Evolutionary conservation across 35 echinoderm and acorn worm species (phyloP).

Genomic region (Apostichopus parvimensis): DNA sequence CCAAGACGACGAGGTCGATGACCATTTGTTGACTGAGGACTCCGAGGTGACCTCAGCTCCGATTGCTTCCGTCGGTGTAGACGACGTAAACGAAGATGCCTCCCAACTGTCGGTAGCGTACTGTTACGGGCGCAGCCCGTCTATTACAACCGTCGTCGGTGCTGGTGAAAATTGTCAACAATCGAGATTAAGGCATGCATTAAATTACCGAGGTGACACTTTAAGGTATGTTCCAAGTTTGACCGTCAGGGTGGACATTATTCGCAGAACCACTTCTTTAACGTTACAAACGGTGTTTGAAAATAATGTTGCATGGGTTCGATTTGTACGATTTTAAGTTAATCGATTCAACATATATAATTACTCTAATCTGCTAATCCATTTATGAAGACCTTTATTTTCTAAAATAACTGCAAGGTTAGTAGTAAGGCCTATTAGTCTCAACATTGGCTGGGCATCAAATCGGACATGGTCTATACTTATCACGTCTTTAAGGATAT

Average conservation of each 20-base stretch:
- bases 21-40: not conserved
- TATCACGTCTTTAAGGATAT: no score
- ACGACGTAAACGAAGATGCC: not conserved
- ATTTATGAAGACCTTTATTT: no score
- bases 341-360: no score
- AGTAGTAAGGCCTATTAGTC: no score
- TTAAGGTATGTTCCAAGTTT: not conserved
- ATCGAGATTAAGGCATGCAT: not conserved
- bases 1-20: not conserved
- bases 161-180: constrained; percentile 6
- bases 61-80: not conserved
- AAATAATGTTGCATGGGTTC: no score
- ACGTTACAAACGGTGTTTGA: no score
- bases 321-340: no score
- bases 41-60: not conserved
- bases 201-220: not conserved
- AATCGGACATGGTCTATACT: no score
- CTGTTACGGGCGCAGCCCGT: not conserved
- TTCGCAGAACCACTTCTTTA: not conserved
- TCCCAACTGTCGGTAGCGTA: not conserved
- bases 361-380: no score
- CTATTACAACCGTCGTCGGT: not conserved
- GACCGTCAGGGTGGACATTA: not conserved
- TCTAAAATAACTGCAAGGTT: no score
- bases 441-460: no score